Conservation (phyloP, 2,797 vertebrate genomes). For the Arctocebus calabarensis region DNA sequence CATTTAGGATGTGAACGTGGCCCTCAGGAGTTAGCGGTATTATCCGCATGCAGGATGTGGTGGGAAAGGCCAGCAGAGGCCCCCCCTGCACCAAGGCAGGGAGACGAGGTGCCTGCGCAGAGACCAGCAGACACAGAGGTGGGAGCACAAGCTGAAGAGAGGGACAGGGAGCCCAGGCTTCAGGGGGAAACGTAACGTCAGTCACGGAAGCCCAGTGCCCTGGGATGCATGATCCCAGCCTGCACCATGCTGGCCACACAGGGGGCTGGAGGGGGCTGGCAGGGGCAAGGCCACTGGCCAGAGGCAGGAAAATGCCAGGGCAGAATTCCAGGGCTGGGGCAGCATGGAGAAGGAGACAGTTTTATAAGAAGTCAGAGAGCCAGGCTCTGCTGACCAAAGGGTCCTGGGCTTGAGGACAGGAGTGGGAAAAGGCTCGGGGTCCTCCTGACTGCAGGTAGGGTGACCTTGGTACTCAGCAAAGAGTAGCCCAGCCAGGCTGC, state of each 20-base stretch:
- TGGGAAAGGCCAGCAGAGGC: not conserved
- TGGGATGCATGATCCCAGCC: accelerated
- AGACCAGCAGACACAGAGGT: not conserved
- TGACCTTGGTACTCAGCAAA: accelerated
- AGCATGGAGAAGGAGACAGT: not conserved
- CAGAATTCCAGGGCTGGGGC: not conserved
- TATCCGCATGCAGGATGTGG: too few relatives aligned
- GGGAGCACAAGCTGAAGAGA: not conserved
- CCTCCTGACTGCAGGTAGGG: not conserved
- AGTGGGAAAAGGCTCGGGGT: not conserved
- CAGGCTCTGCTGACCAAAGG: not conserved
- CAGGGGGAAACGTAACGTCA: not conserved
- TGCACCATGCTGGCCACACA: not conserved
- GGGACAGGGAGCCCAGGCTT: not conserved
- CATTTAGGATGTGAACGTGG: not conserved
- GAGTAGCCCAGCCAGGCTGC: too few relatives aligned
- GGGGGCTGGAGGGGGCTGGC: accelerated
- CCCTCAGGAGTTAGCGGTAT: not conserved
- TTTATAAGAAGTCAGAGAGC: not conserved
- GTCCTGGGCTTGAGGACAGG: not conserved
- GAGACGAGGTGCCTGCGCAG: accelerated
- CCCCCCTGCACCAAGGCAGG: too few relatives aligned
- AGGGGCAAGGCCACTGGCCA: not conserved
- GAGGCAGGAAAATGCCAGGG: not conserved
- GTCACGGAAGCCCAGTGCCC: accelerated